These are phyloP conservation scores for Hyperoplus immaculatus DNA, from an alignment of 2,797 vertebrate genomes.

Conservation along the genomic window DNA sequence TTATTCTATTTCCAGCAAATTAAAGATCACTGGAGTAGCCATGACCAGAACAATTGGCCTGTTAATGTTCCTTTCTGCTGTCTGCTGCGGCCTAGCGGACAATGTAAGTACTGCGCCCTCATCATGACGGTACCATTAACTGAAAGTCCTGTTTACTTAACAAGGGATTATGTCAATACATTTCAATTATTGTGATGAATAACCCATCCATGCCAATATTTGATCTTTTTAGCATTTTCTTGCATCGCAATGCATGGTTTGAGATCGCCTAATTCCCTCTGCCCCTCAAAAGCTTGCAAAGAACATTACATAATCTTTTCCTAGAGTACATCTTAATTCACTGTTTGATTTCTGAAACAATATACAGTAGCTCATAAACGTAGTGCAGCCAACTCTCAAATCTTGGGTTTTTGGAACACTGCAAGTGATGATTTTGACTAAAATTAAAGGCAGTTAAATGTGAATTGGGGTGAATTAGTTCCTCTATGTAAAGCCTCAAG, in stretches of 20 bases:
- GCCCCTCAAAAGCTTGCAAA: neutral
- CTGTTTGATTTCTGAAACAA: neutral
- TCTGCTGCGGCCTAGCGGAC: conserved; percentile 77
- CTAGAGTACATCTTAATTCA: neutral
- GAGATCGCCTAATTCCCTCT: neutral
- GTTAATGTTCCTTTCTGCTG: conserved; percentile 66
- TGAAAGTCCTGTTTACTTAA: conserved; percentile 5
- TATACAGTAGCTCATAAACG: neutral
- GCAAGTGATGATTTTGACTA: neutral
- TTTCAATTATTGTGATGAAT: neutral
- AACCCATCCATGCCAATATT: neutral
- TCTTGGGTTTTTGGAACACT: neutral
- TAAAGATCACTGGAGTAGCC: conserved; percentile 27
- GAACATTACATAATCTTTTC: neutral
- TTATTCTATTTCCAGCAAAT: conserved; percentile 48
- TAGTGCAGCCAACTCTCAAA: neutral
- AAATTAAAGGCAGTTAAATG: neutral
- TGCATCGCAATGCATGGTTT: neutral
- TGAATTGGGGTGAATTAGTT: too few species aligned
- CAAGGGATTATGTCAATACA: neutral
- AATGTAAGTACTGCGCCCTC: conserved; percentile 72
- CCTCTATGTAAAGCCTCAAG: neutral
- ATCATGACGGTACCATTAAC: neutral
- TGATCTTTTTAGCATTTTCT: neutral
- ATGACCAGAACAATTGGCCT: conserved; percentile 66